Evolutionary conservation across 2,888 invertebrate genomes (phyloP).

Genomic region (Lasioglossum zephyrum): DNA sequence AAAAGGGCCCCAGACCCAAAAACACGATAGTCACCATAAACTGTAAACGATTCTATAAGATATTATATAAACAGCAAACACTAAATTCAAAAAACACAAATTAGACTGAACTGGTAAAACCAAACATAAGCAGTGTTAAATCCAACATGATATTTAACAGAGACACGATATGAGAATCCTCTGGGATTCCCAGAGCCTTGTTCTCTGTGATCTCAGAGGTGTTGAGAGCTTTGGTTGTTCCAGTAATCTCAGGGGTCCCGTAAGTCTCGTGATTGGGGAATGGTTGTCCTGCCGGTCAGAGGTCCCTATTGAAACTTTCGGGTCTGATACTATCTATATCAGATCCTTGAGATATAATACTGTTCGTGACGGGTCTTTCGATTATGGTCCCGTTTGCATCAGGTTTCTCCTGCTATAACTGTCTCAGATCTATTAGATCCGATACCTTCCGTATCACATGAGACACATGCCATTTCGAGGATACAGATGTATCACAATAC

Average conservation of each 20-base stretch:
- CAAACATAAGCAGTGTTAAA: not conserved
- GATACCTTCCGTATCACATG: not conserved
- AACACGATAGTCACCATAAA: not conserved
- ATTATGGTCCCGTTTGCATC: not conserved
- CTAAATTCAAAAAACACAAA: not conserved
- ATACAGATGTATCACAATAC: not conserved
- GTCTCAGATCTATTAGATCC: not conserved
- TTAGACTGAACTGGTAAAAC: not conserved
- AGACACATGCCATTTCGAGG: not conserved
- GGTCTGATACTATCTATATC: not conserved
- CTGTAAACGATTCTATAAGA: not conserved
- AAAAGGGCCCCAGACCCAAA: too few relatives aligned
- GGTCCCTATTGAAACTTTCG: conserved; percentile 1
- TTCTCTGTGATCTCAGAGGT: not conserved
- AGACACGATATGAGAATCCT: not conserved
- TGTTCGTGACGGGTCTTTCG: not conserved
- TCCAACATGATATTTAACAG: not conserved
- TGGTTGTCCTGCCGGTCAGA: not conserved
- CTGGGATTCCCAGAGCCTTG: not conserved
- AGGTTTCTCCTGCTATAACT: not conserved
- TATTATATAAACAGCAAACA: not conserved
- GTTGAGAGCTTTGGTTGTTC: not conserved
- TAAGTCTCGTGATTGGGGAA: not conserved
- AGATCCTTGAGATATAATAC: not conserved
- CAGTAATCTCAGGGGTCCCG: conserved; percentile 6